Conservation (phyloP, 2,113 vertebrate genomes). For the rabbit (Oryctolagus cuniculus) region mOryCun1.1 NC_091444.1:9881001-9881500, state of each 20-base stretch:
- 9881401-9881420: constrained; percentile 29
- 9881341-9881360: constrained; percentile 23
- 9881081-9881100: too few relatives aligned
- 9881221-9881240: neutral
- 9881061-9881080: too few relatives aligned
- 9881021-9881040: too few relatives aligned
- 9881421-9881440: neutral
- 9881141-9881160: too few relatives aligned
- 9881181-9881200: too few relatives aligned
- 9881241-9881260: neutral
- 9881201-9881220: too few relatives aligned
- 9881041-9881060: too few relatives aligned
- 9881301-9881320: neutral
- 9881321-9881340: neutral
- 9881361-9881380: constrained; percentile 38
- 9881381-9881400: constrained; percentile 18
- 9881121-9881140: too few relatives aligned
- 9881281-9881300: neutral
- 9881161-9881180: too few relatives aligned
- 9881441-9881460: neutral
- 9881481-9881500: neutral
- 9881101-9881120: too few relatives aligned
- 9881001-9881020: too few relatives aligned
- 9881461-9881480: neutral
- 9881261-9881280: constrained; percentile 4